Evolutionary conservation across 2,797 vertebrate species (phyloP), one percentile per base, ranked within the genome.

Genomic region (Amblyopsis hoosieri): DNA sequence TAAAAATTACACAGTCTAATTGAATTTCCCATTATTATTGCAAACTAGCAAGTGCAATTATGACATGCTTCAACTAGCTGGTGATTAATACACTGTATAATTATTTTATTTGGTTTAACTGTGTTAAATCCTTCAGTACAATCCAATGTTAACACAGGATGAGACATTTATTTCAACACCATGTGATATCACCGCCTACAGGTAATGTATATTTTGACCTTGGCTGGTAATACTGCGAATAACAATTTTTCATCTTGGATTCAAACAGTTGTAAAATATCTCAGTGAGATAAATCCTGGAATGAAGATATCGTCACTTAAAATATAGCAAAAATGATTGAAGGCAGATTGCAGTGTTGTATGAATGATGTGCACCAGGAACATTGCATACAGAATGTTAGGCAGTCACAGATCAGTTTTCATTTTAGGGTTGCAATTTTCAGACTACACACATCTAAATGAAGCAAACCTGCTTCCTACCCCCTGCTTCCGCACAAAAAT

Each of bases 191-290:
- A 12, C 74, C 7, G 49, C 64, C 76, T 64, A 62, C 58, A 3
- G 69, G 73, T 83, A 83, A 86, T 78, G 80, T 82, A 79, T 70
- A 37, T 37, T 70, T 67, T 81, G 78, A 86, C 84, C 81, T 56
- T 31, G 2, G 12, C 62, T 78, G 82, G 81, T 72, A 77, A 70
- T 67, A 13, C 8, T 60, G 66, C 75, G 52, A 79, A 58, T 57
- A 63, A 55, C 71, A 66, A 48, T 73, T 56, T 67, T 62, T 62
- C 74, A 71, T 84, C 75, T 72, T 59, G 54, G 60, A 77, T 67
- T 66, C 53, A 33, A 67, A 75, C 57, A 55, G 63, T 19, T 19
- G 48, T 58, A 37, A 37, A 37, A 37, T 37, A 6, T 37, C 23
- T 9, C 5, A 37, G 33, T 37, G 5, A 37, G 1, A 37, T 37